Base-by-base conservation (phyloP, 2,888 invertebrate genomes). In the Drosophila glabriapex region DNA sequence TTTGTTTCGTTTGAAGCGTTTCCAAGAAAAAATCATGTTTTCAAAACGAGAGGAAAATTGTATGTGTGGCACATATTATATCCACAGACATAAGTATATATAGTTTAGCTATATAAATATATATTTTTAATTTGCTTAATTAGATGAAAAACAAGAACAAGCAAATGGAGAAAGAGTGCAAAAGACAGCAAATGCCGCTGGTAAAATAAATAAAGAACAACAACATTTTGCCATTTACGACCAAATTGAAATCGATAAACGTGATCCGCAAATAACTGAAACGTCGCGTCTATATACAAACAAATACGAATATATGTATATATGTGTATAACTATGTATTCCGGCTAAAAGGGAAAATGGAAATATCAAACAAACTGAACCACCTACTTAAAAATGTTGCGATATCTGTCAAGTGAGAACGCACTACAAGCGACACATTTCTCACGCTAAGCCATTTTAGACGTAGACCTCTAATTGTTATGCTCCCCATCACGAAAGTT, bases 91-190 rank as follows among this genome's bases (percentile, higher is more conserved):
- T 28, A 39, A 58, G 19, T 39, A 63, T 52, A 54, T 53, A 53
- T 37, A n/a, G 10, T 41, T 4, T 31, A 56, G 9, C 59, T 50
- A 31, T 62, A 60, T 39, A 76, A n/a, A 76, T 62, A 77, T 55
- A 76, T 82, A 87, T 87, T 85, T 85, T 87, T 76, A 89, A 89
- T 85, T 89, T 89, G 73, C 69, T 71, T 85, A 85, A 89, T 85
- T 89, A 89, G 82, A 82, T 59, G 72, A 70, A 73, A 65, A 73
- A 71, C 62, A 76, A 65, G 60, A 64, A 76, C 58, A 66, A 37
- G 68, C 37, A 49, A 70, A 71, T 72, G 74, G 59, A 72, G 64
- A 74, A 73, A 71, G 65, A 73, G 56, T 58, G 39, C 60, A 62
- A 46, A 46, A 46, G 14, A 43, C 55, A 53, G 53, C 58, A 55